Evolutionary conservation across 2,888 invertebrate genomes (phyloP).

Genomic region (Entomobrya multifasciata): DNA sequence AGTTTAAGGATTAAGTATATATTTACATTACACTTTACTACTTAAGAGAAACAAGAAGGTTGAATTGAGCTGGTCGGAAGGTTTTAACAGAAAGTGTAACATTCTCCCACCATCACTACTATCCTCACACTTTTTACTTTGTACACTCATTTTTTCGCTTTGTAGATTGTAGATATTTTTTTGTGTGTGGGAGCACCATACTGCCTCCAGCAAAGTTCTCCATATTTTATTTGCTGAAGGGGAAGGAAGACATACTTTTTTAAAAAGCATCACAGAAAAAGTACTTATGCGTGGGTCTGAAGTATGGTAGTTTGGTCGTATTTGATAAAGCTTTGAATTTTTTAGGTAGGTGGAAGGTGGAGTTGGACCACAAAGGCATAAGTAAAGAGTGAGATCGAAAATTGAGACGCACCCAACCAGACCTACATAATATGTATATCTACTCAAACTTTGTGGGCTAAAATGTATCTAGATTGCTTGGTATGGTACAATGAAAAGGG

Average conservation of each 20-base stretch:
- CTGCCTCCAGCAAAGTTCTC: conserved; percentile 44
- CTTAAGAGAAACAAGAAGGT: not conserved
- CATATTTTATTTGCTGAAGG: conserved; percentile 48
- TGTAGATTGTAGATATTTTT: not conserved
- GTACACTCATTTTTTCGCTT: conserved; percentile 27
- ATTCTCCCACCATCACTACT: conserved; percentile 13
- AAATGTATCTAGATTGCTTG: too few species aligned
- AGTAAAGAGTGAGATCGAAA: too few species aligned
- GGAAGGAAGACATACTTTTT: conserved; percentile 28
- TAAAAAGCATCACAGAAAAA: conserved; percentile 38
- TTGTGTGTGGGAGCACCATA: not conserved
- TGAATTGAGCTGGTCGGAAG: too few species aligned
- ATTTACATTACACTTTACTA: conserved; percentile 23
- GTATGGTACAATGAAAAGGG: not conserved
- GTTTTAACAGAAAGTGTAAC: not conserved
- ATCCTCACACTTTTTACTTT: conserved; percentile 18
- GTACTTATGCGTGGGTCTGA: not conserved
- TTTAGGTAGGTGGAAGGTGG: too few species aligned
- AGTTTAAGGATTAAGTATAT: not conserved
- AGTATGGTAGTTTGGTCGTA: too few species aligned
- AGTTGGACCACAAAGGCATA: too few species aligned
- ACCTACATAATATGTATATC: too few species aligned
- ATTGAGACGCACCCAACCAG: too few species aligned
- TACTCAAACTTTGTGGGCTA: too few species aligned
- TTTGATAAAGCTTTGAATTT: too few species aligned